A percentile compares a stretch with the other conserved stretches of the same genome.
phyloP scores from a whole-genome alignment of 2,888 invertebrate genomes.

The Watsonalla cultraria region DNA sequence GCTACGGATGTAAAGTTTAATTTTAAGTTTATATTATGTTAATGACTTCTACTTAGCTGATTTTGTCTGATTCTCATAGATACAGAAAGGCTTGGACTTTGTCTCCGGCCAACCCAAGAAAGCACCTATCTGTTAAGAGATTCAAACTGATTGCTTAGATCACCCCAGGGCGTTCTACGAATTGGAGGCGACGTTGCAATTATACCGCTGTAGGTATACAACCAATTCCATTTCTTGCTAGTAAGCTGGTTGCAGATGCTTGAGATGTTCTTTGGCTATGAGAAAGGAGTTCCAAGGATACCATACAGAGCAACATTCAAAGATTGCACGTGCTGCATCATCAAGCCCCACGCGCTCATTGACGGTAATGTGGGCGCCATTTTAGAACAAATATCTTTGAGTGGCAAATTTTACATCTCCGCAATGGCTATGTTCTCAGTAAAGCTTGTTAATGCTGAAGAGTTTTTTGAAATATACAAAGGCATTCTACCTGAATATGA shows the following conservation, averaged over 20 bases:
- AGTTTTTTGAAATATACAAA: conserved; percentile 95
- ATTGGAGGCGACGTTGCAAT: too few species aligned
- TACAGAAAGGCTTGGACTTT: too few species aligned
- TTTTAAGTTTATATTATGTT: conserved; percentile 14
- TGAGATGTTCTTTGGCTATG: conserved; percentile 56
- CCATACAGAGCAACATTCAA: conserved; percentile 76
- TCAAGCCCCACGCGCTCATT: conserved; percentile 93
- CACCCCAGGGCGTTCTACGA: too few species aligned
- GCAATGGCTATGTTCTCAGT: conserved; percentile 90
- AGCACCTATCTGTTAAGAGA: too few species aligned
- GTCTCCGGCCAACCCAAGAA: too few species aligned
- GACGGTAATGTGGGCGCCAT: conserved; percentile 87
- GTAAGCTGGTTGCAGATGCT: conserved; percentile 40
- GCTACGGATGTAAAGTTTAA: conserved; percentile 60
- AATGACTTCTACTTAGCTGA: too few species aligned
- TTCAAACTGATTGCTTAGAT: too few species aligned
- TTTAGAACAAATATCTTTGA: conserved; percentile 83
- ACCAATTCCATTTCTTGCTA: too few species aligned
- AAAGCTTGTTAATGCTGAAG: conserved; percentile 88
- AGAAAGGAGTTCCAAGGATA: conserved; percentile 44
- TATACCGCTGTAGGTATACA: too few species aligned
- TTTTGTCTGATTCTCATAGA: too few species aligned
- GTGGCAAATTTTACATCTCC: conserved; percentile 84
- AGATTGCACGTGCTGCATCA: conserved; percentile 87
- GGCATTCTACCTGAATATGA: conserved; percentile 88